Percentiles rank a stretch among this genome's conserved stretches.
phyloP scores from a whole-genome alignment of 2,888 invertebrate genomes.

The Agriopis marginaria region DNA sequence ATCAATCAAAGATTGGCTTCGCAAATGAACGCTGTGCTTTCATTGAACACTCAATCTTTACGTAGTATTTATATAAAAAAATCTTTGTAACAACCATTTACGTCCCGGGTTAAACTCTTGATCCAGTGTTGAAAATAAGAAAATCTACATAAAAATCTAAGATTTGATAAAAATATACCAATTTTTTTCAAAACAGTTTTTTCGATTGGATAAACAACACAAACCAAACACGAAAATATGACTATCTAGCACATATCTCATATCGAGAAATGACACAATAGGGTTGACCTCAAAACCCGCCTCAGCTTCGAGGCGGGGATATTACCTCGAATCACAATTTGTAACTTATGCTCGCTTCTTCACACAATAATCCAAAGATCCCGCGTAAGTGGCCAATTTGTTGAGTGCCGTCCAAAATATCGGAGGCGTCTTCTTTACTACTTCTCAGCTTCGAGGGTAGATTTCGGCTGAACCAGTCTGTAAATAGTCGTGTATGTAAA shows the following conservation, averaged over 20 bases:
- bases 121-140: not conserved
- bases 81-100: too few species aligned
- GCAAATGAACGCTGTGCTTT: too few species aligned
- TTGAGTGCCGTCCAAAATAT: constrained; percentile 64
- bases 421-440: constrained; percentile 51
- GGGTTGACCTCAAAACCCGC: constrained; percentile 30
- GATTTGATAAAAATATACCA: not conserved
- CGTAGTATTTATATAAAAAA: too few species aligned
- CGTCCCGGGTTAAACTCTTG: too few species aligned
- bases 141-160: not conserved
- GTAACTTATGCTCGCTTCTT: constrained; percentile 52
- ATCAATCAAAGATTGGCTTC: too few species aligned
- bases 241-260: constrained; percentile 32
- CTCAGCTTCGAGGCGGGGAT: constrained; percentile 24
- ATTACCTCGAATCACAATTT: constrained; percentile 47
- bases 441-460: constrained; percentile 21
- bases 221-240: constrained; percentile 20
- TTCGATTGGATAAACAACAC: constrained; percentile 17
- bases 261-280: constrained; percentile 30
- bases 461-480: constrained; percentile 3
- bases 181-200: not conserved
- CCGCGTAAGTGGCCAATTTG: constrained; percentile 71
- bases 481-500: not conserved
- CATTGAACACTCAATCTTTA: too few species aligned
- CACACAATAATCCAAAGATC: constrained; percentile 63